Percentiles rank a stretch among this genome's conserved stretches.
Evolutionary conservation across 1,140 invertebrate species (phyloP).

Genomic region (Ctenoplectra terminalis): DNA sequence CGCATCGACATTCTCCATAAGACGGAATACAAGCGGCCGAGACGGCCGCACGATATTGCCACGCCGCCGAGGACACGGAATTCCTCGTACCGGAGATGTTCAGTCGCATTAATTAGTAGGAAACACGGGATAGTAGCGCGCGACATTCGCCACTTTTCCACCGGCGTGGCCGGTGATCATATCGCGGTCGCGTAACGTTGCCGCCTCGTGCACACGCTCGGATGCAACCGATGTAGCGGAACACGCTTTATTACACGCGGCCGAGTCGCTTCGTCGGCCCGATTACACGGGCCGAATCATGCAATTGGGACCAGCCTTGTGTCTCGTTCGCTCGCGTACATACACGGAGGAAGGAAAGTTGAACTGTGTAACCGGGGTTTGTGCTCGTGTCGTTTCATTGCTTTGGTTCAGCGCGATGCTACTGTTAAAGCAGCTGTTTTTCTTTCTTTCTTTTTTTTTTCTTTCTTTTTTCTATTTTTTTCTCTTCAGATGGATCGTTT

Average conservation of each 20-base stretch:
- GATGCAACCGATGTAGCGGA: neutral
- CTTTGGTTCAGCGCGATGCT: too few relatives aligned
- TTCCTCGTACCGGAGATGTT: slow-evolving; percentile 44
- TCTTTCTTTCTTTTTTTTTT: too few relatives aligned
- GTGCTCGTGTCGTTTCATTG: too few relatives aligned
- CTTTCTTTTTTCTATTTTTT: too few relatives aligned
- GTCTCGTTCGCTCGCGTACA: neutral
- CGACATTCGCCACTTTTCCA: slow-evolving; percentile 51
- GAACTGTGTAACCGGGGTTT: too few relatives aligned
- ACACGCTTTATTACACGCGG: neutral
- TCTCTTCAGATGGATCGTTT: too few relatives aligned
- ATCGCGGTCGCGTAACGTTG: neutral
- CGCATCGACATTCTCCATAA: slow-evolving; percentile 40
- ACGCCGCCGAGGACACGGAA: slow-evolving; percentile 46
- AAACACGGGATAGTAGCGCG: slow-evolving; percentile 38
- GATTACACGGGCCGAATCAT: neutral
- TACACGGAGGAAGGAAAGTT: too few relatives aligned
- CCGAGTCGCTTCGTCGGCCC: neutral
- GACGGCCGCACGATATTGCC: slow-evolving; percentile 54
- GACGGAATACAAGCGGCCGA: slow-evolving; percentile 48
- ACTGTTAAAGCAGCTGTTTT: too few relatives aligned
- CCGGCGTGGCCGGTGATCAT: slow-evolving; percentile 10
- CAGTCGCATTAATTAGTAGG: slow-evolving; percentile 58
- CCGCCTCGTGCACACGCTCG: neutral
- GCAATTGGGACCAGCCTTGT: neutral